A percentile compares a stretch with the other conserved stretches of the same genome.
These are phyloP conservation scores for Heterotilapia buettikoferi DNA, from an alignment of 2,113 vertebrate genomes.

Conservation along the genomic window DNA sequence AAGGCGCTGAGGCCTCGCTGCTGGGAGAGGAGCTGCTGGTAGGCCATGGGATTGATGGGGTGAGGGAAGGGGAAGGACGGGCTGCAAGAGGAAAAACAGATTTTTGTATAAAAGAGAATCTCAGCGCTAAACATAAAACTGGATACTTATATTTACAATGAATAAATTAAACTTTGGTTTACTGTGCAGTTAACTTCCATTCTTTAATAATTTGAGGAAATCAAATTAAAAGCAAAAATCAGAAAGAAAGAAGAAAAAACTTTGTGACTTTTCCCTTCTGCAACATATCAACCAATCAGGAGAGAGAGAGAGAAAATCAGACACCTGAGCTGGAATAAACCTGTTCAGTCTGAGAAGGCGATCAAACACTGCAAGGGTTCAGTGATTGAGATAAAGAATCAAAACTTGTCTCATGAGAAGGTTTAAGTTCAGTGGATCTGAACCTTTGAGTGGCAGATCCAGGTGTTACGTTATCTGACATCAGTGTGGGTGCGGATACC, in stretches of 20 bases:
- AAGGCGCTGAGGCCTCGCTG: slow-evolving; percentile 89
- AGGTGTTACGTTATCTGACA: neutral
- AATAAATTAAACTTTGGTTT: neutral
- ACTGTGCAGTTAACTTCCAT: neutral
- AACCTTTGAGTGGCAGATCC: neutral
- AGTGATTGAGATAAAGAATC: neutral
- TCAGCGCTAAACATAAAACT: neutral
- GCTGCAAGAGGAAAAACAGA: slow-evolving; percentile 58
- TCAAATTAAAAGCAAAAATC: neutral
- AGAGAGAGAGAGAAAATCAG: neutral
- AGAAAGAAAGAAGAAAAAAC: neutral
- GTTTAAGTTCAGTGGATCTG: neutral
- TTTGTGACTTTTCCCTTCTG: neutral
- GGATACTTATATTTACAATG: neutral
- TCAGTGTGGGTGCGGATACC: slow-evolving; percentile 45
- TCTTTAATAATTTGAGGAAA: neutral
- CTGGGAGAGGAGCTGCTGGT: slow-evolving; percentile 94
- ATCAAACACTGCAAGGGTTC: neutral
- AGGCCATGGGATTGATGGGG: slow-evolving; percentile 90
- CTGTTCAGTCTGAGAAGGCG: neutral
- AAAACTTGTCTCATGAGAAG: neutral
- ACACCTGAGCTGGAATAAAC: neutral
- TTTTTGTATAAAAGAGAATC: neutral
- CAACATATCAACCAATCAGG: neutral
- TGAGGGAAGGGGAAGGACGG: slow-evolving; percentile 93